Evolutionary conservation across 2,113 vertebrate species (phyloP).

Genomic region (Trichomycterus rosablanca): DNA sequence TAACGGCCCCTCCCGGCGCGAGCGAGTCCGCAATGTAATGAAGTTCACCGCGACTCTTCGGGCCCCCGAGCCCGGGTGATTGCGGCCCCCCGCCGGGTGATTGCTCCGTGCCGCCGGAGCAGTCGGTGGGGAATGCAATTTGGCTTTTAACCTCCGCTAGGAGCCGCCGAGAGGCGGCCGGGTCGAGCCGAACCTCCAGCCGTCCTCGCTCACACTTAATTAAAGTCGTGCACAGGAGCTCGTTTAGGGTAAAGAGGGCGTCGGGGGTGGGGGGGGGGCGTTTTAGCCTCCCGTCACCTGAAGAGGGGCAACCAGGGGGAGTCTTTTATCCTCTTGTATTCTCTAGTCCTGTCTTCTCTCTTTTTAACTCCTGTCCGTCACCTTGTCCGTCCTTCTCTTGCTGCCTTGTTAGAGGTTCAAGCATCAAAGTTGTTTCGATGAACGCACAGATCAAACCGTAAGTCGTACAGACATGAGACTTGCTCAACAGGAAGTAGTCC

Average conservation of each 20-base stretch:
- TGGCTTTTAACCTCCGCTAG: slow-evolving; percentile 64
- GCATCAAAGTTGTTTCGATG: too few relatives aligned
- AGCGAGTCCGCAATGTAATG: slow-evolving; percentile 36
- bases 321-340: not conserved
- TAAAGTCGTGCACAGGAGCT: slow-evolving; percentile 48
- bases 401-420: too few relatives aligned
- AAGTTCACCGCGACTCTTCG: slow-evolving; percentile 36
- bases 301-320: slow-evolving; percentile 13
- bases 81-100: slow-evolving; percentile 48
- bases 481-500: too few relatives aligned
- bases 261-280: slow-evolving; percentile 7
- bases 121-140: slow-evolving; percentile 61
- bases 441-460: too few relatives aligned
- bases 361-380: not conserved
- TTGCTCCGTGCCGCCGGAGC: slow-evolving; percentile 58
- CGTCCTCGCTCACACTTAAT: slow-evolving; percentile 41
- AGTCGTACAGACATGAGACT: too few relatives aligned
- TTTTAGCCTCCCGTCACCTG: slow-evolving; percentile 8
- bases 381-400: too few relatives aligned
- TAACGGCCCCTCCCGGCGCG: slow-evolving; percentile 9
- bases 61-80: slow-evolving; percentile 25
- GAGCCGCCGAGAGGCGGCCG: slow-evolving; percentile 26
- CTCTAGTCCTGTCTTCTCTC: not conserved
- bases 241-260: slow-evolving; percentile 19
- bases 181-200: slow-evolving; percentile 8